phyloP scores from a whole-genome alignment of 2,797 vertebrate species.

The Cyprinella venusta region DNA sequence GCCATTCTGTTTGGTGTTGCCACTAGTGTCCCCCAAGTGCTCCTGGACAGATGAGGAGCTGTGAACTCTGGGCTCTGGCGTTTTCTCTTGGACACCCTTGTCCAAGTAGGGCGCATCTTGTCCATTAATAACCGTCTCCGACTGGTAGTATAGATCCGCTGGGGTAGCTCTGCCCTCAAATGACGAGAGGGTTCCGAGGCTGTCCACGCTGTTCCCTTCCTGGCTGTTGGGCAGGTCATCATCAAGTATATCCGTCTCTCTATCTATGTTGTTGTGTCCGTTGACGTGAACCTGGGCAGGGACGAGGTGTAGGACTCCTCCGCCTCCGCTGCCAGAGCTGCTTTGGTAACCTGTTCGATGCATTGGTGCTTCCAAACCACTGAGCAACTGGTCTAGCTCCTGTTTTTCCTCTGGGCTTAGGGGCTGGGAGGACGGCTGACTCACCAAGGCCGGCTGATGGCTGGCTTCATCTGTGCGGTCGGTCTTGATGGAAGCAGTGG shows the following conservation, averaged over 20 bases:
- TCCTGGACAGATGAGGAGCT: conserved; percentile 61
- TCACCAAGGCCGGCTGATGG: conserved; percentile 67
- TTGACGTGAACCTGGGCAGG: conserved; percentile 96
- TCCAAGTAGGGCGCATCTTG: conserved; percentile 76
- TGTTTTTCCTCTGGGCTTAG: conserved; percentile 88
- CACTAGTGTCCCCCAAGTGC: conserved; percentile 53
- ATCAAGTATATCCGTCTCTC: conserved; percentile 97
- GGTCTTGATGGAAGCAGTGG: conserved; percentile 95
- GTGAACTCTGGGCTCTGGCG: conserved; percentile 62
- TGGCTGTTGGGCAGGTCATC: conserved; percentile 92
- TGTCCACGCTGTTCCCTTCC: conserved; percentile 92
- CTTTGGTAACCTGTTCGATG: conserved; percentile 74
- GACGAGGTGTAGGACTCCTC: conserved; percentile 84
- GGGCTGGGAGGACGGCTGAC: conserved; percentile 67
- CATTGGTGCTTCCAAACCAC: conserved; percentile 87
- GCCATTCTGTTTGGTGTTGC: conserved; percentile 79
- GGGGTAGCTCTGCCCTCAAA: conserved; percentile 85
- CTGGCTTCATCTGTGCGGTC: conserved; percentile 90
- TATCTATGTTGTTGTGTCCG: conserved; percentile 81
- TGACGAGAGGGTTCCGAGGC: conserved; percentile 91
- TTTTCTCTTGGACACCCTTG: conserved; percentile 67
- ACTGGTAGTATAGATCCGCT: conserved; percentile 79
- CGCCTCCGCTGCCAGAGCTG: conserved; percentile 39
- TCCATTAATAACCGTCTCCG: conserved; percentile 73
- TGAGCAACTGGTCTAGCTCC: conserved; percentile 94